Base-by-base conservation (phyloP, 2,888 invertebrate genomes). In the Crepidodera aurea region DNA sequence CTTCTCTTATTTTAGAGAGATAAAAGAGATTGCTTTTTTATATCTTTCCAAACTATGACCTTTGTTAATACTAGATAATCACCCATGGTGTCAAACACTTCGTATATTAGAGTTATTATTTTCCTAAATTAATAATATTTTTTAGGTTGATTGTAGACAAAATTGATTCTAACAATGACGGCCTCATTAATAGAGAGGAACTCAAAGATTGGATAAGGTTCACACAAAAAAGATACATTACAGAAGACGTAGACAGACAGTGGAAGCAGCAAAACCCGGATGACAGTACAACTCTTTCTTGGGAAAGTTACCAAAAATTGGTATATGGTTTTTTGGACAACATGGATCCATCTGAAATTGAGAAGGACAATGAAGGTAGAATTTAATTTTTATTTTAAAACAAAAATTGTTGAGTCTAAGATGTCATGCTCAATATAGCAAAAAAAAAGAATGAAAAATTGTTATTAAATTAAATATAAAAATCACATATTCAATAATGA, bases 171-270 rank as follows among this genome's bases (percentile, higher is more conserved):
- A 89, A 96, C 79, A 86, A 86, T 7, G 93, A 97, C 81, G 92
- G 93, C 0, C 88, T 88, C 69, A 86, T 97, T 1, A 88, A 92
- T 0, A 86, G 93, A 61, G 89, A 92, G 55, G 99, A 99, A 81
- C 83, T 99, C 18, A 94, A 94, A 80, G 92, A 93, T 71, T 98
- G 98, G 98, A 98, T 99, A 75, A 87, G 92, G 68, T 95, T 92
- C 80, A 96, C 98, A 0, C 97, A 98, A 82, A 90, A 89, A 73
- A 85, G 94, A 56, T 98, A 98, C 79, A 93, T 98, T 34, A 85
- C 90, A 44, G 94, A 95, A 73, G 97, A 99, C 81, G 94, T 97
- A 0, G 91, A 93, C 22, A 85, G 93, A 4, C 94, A 97, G 77
- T 99, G 98, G 98, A 89, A 87, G 69, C 91, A 93, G 67, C 93